Conservation (phyloP, 2,888 invertebrate species). For the Scaptomyza flava region DNA sequence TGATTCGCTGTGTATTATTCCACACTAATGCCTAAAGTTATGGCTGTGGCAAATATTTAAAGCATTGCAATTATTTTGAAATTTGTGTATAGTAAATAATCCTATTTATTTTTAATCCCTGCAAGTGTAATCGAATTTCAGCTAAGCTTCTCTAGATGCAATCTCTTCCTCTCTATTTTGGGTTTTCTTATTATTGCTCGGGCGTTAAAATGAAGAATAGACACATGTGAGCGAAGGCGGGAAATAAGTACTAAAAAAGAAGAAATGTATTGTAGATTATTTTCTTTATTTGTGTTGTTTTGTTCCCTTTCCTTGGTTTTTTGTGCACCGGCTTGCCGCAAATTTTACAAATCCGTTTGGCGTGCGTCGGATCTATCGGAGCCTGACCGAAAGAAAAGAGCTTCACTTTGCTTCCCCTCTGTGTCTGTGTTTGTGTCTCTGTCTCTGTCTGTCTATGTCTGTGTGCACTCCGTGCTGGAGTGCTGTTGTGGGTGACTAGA, state of each 20-base stretch:
- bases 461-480: conserved; percentile 49
- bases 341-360: conserved; percentile 74
- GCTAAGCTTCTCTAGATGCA: background rate
- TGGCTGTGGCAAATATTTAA: background rate
- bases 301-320: too few relatives aligned
- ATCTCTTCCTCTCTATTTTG: conserved; percentile 11
- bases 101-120: background rate
- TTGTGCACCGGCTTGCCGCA: conserved; percentile 35
- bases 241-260: conserved; percentile 41
- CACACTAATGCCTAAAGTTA: background rate
- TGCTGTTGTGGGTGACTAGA: conserved; percentile 33
- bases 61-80: background rate
- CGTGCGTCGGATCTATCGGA: conserved; percentile 29
- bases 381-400: conserved; percentile 14
- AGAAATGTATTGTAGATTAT: conserved; percentile 44
- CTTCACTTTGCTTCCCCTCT: background rate
- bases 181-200: conserved; percentile 25
- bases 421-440: background rate
- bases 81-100: background rate
- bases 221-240: conserved; percentile 56
- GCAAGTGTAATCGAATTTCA: conserved; percentile 22
- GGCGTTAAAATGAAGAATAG: conserved; percentile 52
- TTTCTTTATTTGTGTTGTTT: too few relatives aligned
- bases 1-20: background rate
- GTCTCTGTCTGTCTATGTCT: conserved; percentile 29